A percentile compares a stretch with the other conserved stretches of the same genome.
Evolutionary conservation across 2,888 invertebrate genomes (phyloP).

Genomic region (Drosophila helvetica): DNA sequence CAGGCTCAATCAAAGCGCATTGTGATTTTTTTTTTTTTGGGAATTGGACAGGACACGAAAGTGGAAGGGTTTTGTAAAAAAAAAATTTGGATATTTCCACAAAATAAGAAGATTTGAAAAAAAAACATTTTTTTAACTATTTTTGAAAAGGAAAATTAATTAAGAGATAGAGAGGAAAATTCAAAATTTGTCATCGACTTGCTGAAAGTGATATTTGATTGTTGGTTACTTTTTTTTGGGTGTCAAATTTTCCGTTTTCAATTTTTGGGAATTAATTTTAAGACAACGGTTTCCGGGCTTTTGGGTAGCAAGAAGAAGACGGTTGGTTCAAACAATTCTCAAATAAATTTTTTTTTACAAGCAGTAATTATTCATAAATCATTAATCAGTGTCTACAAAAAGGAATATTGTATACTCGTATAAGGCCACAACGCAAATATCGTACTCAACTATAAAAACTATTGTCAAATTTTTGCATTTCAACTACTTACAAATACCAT

Average conservation of each 20-base stretch:
- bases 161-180: slow-evolving; percentile 46
- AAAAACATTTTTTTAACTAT: slow-evolving; percentile 55
- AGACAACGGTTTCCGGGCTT: slow-evolving; percentile 32
- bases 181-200: slow-evolving; percentile 71
- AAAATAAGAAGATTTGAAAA: slow-evolving; percentile 46
- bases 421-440: slow-evolving; percentile 37
- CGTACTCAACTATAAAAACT: slow-evolving; percentile 50
- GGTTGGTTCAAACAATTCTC: slow-evolving; percentile 26
- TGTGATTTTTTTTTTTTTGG: slow-evolving; percentile 81
- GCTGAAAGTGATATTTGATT: slow-evolving; percentile 73
- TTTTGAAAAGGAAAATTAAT: slow-evolving; percentile 31
- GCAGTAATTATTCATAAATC: slow-evolving; percentile 30
- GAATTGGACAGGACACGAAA: slow-evolving; percentile 23
- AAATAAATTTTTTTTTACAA: not conserved
- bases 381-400: slow-evolving; percentile 37
- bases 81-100: slow-evolving; percentile 46
- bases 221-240: slow-evolving; percentile 64
- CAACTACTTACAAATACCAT: slow-evolving; percentile 53
- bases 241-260: slow-evolving; percentile 58
- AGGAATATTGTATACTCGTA: slow-evolving; percentile 13
- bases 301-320: not conserved
- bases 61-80: slow-evolving; percentile 32
- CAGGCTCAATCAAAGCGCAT: slow-evolving; percentile 84
- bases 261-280: slow-evolving; percentile 13
- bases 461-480: slow-evolving; percentile 73